A percentile compares a stretch with the other conserved stretches of the same genome.
These are phyloP conservation scores for Chionis minor DNA, from an alignment of 2,113 vertebrate species.

Conservation along the genomic window DNA sequence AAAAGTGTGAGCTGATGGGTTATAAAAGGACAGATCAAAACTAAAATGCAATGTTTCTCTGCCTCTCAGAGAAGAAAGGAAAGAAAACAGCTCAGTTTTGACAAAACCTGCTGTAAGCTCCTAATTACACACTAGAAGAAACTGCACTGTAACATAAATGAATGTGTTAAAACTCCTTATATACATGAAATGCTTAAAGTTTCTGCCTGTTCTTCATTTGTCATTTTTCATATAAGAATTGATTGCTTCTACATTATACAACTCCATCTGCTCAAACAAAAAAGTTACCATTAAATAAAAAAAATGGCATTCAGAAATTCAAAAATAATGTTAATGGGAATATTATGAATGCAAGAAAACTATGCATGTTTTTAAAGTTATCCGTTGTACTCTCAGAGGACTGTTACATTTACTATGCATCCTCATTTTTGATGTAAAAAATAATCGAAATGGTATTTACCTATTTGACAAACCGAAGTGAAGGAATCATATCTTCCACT, in stretches of 20 bases:
- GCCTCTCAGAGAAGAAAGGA: background rate
- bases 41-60: background rate
- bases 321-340: background rate
- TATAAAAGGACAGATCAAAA: background rate
- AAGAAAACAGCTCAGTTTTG: background rate
- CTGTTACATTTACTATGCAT: background rate
- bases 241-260: background rate
- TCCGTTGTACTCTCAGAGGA: background rate
- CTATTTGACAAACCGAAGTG: background rate
- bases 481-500: background rate
- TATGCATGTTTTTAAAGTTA: background rate
- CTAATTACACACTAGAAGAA: background rate
- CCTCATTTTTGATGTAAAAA: background rate
- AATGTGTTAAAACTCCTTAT: background rate
- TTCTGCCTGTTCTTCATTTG: background rate
- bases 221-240: background rate
- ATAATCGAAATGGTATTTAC: background rate
- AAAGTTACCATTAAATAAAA: background rate
- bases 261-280: background rate
- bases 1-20: background rate
- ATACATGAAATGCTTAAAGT: rapidly evolving
- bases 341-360: background rate
- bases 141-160: background rate
- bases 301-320: background rate
- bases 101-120: background rate